Conservation (phyloP, 2,797 vertebrate species). For the Tarsius wallacei region DNA sequence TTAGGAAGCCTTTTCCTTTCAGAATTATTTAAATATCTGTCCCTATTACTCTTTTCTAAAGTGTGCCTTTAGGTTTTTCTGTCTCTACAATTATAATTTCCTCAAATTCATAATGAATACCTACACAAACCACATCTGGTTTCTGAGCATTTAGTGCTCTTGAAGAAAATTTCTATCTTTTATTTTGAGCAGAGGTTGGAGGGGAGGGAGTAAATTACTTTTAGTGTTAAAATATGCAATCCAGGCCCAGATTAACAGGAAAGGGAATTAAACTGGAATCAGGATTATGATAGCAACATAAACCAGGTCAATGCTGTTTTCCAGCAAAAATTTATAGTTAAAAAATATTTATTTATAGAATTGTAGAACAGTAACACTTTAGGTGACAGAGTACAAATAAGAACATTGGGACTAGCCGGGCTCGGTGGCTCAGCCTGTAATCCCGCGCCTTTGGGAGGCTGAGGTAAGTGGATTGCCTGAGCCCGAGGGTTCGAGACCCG, state of each 20-base stretch:
- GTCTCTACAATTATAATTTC: slow-evolving; percentile 70
- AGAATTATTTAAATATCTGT: slow-evolving; percentile 26
- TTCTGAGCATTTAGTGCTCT: slow-evolving; percentile 48
- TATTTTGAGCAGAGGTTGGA: background rate
- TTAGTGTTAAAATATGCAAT: background rate
- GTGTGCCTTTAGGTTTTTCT: slow-evolving; percentile 47
- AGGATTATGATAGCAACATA: background rate
- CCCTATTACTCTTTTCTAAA: background rate
- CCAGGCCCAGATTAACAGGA: background rate
- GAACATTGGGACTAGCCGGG: no score
- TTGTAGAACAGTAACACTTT: background rate
- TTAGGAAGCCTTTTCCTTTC: slow-evolving; percentile 30
- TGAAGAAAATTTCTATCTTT: slow-evolving; percentile 6
- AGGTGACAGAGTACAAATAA: background rate
- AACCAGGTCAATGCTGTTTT: background rate
- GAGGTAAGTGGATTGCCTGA: no score
- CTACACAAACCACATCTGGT: slow-evolving; percentile 28
- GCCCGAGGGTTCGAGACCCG: no score
- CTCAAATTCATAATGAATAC: slow-evolving; percentile 65
- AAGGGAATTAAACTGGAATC: background rate
- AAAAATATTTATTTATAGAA: background rate
- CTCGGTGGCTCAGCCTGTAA: no score
- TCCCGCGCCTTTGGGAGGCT: no score
- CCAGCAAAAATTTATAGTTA: background rate
- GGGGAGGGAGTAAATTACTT: background rate